phyloP scores from a whole-genome alignment of 2,888 invertebrate genomes.

The Thera obeliscata region DNA sequence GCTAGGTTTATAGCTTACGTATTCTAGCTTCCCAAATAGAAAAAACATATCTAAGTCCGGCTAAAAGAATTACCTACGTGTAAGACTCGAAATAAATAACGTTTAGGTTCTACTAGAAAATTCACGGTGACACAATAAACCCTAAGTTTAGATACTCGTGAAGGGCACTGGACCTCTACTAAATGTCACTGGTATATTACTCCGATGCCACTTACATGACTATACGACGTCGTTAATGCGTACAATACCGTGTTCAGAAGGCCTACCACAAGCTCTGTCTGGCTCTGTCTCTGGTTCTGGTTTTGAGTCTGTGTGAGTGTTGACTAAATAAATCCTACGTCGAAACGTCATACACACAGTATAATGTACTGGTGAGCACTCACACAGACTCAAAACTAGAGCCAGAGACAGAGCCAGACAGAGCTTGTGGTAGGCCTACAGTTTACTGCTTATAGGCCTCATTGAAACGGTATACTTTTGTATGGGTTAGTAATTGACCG shows the following conservation, averaged over 20 bases:
- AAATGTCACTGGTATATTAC: constrained; percentile 68
- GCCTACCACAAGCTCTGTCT: no score
- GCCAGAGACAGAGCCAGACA: no score
- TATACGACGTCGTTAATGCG: constrained; percentile 69
- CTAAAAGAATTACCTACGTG: not conserved
- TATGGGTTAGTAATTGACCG: not conserved
- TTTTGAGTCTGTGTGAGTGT: no score
- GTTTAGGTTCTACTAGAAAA: constrained; percentile 30
- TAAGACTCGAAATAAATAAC: constrained; percentile 11
- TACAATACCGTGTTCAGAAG: constrained; percentile 47
- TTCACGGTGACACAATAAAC: constrained; percentile 38
- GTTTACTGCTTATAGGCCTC: constrained; percentile 54
- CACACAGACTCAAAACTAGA: no score
- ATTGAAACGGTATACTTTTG: constrained; percentile 47
- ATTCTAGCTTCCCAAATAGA: no score
- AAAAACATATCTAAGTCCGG: no score
- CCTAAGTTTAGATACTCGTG: constrained; percentile 43
- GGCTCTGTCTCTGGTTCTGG: no score
- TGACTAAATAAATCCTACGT: no score
- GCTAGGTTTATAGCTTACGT: no score
- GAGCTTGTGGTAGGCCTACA: constrained; percentile 6
- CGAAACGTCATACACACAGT: no score
- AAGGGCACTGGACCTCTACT: constrained; percentile 54
- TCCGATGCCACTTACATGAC: constrained; percentile 64
- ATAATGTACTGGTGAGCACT: no score